Base-by-base conservation (phyloP, 1,140 invertebrate genomes). In the Dysdera silvatica region DNA sequence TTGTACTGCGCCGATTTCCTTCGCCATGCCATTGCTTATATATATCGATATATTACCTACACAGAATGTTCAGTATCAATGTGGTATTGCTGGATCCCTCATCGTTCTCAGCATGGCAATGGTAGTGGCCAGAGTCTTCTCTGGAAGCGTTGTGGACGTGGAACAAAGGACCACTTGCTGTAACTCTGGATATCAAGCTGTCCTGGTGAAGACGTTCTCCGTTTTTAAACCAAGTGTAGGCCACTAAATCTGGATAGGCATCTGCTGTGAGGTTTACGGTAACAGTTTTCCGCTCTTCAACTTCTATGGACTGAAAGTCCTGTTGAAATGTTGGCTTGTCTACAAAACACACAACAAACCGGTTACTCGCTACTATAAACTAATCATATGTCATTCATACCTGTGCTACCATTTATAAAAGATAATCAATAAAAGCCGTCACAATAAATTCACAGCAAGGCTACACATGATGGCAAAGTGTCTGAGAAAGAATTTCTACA, bases 21-120 rank as follows among this genome's bases (percentile, higher is more conserved):
- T n/a, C n/a, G n/a, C n/a, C n/a, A n/a, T n/a, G n/a, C n/a, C n/a
- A n/a, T n/a, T n/a, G n/a, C n/a, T n/a, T n/a, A n/a, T n/a, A n/a
- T n/a, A n/a, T n/a, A n/a, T n/a, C n/a, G n/a, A n/a, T n/a, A 12
- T 35, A 51, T 45, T 57, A 76, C 89, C 91, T 82, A 95, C 93
- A 96, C 78, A 91, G 85, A 4, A 97, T 91, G 68, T 87, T 86
- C 32, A 97, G 79, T 45, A 86, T 87, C 55, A 97, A 83, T 67
- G 87, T 86, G 37, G 87, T 81, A 45, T 81, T 81, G 0, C 86
- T 84, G 16, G 84, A 82, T 20, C 95, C 95, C 75, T 95, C 87
- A 12, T 83, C 84, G 77, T 98, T 98, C 53, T 83, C 80, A 16
- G 92, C 94, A 68, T 91, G 86, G 67, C 91, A 87, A 10, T 84